Evolutionary conservation across 2,797 vertebrate genomes (phyloP).

Genomic region (Hafferia zeledoni): DNA sequence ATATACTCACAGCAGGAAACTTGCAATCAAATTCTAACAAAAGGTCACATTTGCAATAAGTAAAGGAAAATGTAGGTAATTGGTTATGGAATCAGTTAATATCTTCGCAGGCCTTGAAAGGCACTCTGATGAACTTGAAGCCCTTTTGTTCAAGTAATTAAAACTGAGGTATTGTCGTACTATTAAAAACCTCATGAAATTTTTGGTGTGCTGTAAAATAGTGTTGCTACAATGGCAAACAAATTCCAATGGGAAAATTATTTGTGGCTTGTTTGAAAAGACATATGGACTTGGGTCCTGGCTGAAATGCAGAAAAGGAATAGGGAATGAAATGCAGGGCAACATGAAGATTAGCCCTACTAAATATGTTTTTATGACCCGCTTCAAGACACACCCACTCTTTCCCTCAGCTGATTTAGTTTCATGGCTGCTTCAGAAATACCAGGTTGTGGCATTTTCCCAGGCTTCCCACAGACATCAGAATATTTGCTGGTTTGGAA

Average conservation of each 20-base stretch:
- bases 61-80: slow-evolving; percentile 90
- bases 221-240: not conserved
- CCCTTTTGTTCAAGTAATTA: slow-evolving; percentile 85
- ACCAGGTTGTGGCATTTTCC: accelerated
- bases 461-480: not conserved
- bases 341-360: not conserved
- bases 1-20: slow-evolving; percentile 84
- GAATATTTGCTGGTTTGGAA: not conserved
- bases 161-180: slow-evolving; percentile 61
- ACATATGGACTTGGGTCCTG: accelerated
- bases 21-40: slow-evolving; percentile 90
- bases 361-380: not conserved
- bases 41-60: slow-evolving; percentile 99
- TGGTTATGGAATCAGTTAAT: slow-evolving; percentile 88
- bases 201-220: not conserved
- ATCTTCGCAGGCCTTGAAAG: slow-evolving; percentile 79
- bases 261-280: not conserved
- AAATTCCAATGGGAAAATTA: not conserved
- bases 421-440: accelerated
- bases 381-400: not conserved
- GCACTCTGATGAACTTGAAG: slow-evolving; percentile 87
- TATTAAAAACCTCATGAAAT: slow-evolving; percentile 43
- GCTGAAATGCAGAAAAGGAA: not conserved
- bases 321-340: not conserved
- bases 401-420: not conserved